Percentiles rank a stretch among this genome's conserved stretches.
Evolutionary conservation across 2,113 vertebrate genomes (phyloP).

Genomic region (Eretmochelys imbricata): DNA sequence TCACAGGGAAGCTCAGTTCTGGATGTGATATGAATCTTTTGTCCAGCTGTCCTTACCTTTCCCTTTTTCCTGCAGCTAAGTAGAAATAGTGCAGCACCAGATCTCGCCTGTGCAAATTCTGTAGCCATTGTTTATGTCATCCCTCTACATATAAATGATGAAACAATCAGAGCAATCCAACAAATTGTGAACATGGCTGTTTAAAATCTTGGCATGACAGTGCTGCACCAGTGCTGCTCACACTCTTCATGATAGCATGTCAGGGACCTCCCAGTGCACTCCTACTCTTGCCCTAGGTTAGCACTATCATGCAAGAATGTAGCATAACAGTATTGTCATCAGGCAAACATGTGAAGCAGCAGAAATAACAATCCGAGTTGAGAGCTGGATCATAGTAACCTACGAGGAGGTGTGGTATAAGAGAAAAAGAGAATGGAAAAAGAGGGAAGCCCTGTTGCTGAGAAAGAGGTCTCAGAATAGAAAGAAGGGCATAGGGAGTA

Average conservation of each 20-base stretch:
- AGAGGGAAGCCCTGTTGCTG: background rate
- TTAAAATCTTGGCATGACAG: background rate
- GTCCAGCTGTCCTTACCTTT: too few relatives aligned
- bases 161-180: background rate
- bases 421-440: background rate
- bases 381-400: background rate
- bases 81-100: too few relatives aligned
- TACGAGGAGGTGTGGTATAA: fast-evolving
- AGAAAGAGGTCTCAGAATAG: background rate
- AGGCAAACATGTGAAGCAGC: fast-evolving
- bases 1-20: too few relatives aligned
- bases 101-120: too few relatives aligned
- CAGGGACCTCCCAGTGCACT: background rate
- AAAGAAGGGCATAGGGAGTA: slow-evolving; percentile 15
- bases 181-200: background rate
- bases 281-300: background rate
- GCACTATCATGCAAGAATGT: fast-evolving
- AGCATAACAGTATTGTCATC: background rate
- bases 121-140: too few relatives aligned
- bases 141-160: background rate
- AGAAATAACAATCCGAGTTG: background rate
- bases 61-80: too few relatives aligned
- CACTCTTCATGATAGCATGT: background rate
- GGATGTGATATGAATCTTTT: too few relatives aligned
- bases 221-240: background rate